Conservation (phyloP, 2,888 invertebrate species). For the Subacronicta megacephala region DNA sequence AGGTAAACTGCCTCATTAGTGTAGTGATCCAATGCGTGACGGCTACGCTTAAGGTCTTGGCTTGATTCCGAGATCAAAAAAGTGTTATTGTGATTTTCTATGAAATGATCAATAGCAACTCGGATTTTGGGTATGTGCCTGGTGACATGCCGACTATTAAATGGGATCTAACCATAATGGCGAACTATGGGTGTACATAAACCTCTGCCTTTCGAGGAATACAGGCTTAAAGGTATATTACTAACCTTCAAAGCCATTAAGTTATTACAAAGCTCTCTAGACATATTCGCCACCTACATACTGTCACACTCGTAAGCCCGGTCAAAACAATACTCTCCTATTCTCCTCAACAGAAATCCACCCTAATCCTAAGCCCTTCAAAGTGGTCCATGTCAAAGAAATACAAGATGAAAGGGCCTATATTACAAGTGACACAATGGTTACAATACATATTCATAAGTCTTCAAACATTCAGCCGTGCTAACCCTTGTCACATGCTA, state of each 20-base stretch:
- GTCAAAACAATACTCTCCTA: conserved; percentile 12
- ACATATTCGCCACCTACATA: not conserved
- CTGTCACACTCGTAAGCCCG: not conserved
- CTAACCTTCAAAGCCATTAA: not conserved
- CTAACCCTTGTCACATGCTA: conserved; percentile 50
- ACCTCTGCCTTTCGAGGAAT: no score
- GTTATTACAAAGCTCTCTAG: not conserved
- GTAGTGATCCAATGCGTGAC: no score
- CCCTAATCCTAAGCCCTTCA: conserved; percentile 17
- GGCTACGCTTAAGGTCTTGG: no score
- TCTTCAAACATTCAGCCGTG: conserved; percentile 33
- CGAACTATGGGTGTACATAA: no score
- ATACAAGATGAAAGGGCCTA: conserved; percentile 28
- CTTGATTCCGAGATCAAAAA: no score
- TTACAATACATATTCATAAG: conserved; percentile 48
- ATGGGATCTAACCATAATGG: no score
- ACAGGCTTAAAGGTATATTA: no score
- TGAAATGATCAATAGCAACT: no score
- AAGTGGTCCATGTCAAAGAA: conserved; percentile 26
- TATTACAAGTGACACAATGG: conserved; percentile 38
- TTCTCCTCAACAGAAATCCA: conserved; percentile 2
- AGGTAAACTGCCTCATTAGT: no score
- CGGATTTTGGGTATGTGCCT: no score
- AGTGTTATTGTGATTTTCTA: no score
- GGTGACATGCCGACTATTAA: no score